Conservation (phyloP, 2,113 vertebrate species). For the Hylia prasina region DNA sequence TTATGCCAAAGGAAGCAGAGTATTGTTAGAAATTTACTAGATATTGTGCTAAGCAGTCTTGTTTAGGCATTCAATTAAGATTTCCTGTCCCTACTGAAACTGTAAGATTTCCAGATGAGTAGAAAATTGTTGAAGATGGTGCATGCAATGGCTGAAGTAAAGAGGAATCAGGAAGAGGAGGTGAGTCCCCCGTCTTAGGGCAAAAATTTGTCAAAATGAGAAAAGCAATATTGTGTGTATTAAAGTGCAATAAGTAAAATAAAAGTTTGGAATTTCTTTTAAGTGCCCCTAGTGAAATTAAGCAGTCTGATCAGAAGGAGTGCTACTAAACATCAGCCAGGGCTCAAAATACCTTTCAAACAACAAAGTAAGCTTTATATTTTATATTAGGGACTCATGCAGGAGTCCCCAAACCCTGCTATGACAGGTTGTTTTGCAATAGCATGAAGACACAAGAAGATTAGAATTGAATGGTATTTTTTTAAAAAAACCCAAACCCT, state of each 20-base stretch:
- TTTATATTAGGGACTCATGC: no score
- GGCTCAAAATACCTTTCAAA: not conserved
- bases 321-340: not conserved
- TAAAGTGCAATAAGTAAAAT: not conserved
- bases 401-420: not conserved
- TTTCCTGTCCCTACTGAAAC: not conserved
- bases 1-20: not conserved
- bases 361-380: not conserved
- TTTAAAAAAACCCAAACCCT: not conserved
- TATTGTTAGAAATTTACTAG: not conserved
- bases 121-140: not conserved
- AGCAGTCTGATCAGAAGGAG: not conserved
- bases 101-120: not conserved
- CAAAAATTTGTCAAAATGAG: not conserved
- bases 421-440: not conserved
- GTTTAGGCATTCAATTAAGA: not conserved
- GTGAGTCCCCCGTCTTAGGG: not conserved
- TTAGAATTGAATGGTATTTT: not conserved
- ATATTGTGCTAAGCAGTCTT: not conserved
- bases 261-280: rapidly evolving
- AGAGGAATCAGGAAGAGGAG: not conserved
- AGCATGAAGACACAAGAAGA: not conserved
- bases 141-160: not conserved
- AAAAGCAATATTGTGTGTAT: not conserved
- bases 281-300: not conserved